Evolutionary conservation across 2,888 invertebrate genomes (phyloP), one percentile per base, ranked within the genome.

Genomic region (Melinaea marsaeus): DNA sequence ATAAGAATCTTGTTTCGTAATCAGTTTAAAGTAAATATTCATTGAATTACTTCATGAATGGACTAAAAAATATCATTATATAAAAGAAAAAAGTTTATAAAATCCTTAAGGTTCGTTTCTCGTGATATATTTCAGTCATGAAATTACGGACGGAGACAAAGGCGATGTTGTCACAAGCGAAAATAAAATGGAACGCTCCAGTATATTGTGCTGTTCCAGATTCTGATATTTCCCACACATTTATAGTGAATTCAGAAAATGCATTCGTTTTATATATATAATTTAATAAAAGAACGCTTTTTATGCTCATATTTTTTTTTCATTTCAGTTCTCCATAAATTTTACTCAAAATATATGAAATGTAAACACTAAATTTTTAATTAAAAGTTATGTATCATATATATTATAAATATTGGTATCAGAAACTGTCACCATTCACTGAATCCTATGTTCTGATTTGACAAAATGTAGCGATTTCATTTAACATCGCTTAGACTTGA

Each of bases 121-220:
- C 71, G 68, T 61, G 47, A 64, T 64, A 64, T 56, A 69, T 64
- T 70, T 69, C 64, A 60, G 72, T 63, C 70, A 72, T 72, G 75
- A 75, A 76, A 80, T 80, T 79, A 76, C 71, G 70, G 66, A 63
- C 60, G 62, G 64, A 71, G 69, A 73, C 73, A 72, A 75, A 74
- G 75, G 72, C 70, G 71, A 73, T 68, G 66, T 72, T 72, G 72
- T 74, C 69, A 74, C 72, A 68, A 76, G 73, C 71, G 71, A 73
- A 81, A 79, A 79, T 79, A 78, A 79, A 79, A 75, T 51, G 70
- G 62, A 70, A 62, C 60, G 54, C 4, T 51, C 9, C 22, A 51
- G 32, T 32, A 32, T 32, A 51, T 51, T 51, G 22, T 11, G n/a
- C 48, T 48, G 51, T 32, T 70, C 66, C 66, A 63, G 61, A 63